Base-by-base conservation (phyloP, 2,888 invertebrate species). In the Willowsia nigromaculata region DNA sequence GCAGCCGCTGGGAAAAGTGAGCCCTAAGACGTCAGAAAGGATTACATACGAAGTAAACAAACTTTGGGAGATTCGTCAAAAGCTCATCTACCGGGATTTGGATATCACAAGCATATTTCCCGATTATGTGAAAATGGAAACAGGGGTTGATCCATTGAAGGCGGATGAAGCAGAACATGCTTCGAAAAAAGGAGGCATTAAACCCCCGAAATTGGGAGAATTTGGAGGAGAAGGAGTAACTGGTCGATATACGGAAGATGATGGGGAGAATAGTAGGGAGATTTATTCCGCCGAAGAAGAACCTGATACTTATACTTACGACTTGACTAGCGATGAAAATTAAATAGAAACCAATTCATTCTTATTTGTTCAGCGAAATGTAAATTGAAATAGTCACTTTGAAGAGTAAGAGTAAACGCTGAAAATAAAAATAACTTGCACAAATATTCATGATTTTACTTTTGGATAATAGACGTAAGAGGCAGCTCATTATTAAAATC, bases 1-100 rank as follows among this genome's bases (percentile, higher is more conserved):
- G 92, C 68, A 87, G 30, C 90, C 92, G 6, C 81, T 90, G 40
- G 91, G 91, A 37, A 84, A 89, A 78, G 90, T 91, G 9, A 92
- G 90, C 40, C 85, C 89, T 3, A 68, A 53, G 18, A 90, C 91
- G 15, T 65, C 90, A 13, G 27, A 15, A 11, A 50, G 80, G 27
- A 90, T 93, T 80, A 50, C 74, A 15, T 27, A 27, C 9, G 90
- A 91, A 90, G 86, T 93, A 27, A 90, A 43, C 59, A 91, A 91
- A 47, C 88, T 92, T 15, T 92, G 92, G 92, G 82, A 82, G 4
- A 43, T 83, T 53, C 85, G 92, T 27, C 90, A 90, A 80, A 82
- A 85, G 65, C 50, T 91, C 15, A 88, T 92, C n/a, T 91, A 87
- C 78, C 40, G 90, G 71, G 92, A 92, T 85, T 30, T 59, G n/a